Evolutionary conservation across 2,113 vertebrate species (phyloP).

Genomic region (Seriola quinqueradiata): DNA sequence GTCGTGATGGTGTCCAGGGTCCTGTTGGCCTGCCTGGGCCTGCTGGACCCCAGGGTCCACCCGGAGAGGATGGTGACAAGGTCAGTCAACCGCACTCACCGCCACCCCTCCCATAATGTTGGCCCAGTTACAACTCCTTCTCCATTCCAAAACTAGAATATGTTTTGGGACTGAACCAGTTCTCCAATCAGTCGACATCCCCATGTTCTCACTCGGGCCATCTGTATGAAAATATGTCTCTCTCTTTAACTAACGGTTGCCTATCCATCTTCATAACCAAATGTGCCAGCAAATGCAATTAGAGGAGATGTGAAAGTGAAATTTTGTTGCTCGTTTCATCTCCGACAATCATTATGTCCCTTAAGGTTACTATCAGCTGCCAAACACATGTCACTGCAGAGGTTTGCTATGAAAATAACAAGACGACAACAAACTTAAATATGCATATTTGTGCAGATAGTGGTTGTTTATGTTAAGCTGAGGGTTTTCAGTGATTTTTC

Average conservation of each 20-base stretch:
- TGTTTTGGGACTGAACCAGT: conserved; percentile 14
- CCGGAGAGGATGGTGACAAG: conserved; percentile 99
- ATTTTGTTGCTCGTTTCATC: conserved; percentile 51
- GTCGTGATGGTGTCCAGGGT: conserved; percentile 96
- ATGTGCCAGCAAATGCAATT: conserved; percentile 45
- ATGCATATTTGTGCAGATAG: conserved; percentile 1
- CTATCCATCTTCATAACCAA: conserved; percentile 67
- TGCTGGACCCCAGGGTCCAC: conserved; percentile 94
- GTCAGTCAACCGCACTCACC: conserved; percentile 73
- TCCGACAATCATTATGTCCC: conserved; percentile 36
- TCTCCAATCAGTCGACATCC: conserved; percentile 58
- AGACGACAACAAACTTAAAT: not conserved
- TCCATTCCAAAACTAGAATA: conserved; percentile 1
- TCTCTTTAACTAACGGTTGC: conserved; percentile 9
- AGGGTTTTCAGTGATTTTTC: conserved; percentile 8
- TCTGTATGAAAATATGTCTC: conserved; percentile 64
- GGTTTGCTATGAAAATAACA: conserved; percentile 3
- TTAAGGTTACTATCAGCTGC: conserved; percentile 41
- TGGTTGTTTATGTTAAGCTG: not conserved
- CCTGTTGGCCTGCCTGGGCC: conserved; percentile 97
- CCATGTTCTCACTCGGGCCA: conserved; percentile 37
- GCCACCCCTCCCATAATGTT: not conserved
- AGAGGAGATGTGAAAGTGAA: conserved; percentile 52
- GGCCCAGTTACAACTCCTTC: conserved; percentile 13
- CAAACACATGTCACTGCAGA: conserved; percentile 58